Evolutionary conservation across 2,797 vertebrate species (phyloP).

Genomic region (Sebastes minor): DNA sequence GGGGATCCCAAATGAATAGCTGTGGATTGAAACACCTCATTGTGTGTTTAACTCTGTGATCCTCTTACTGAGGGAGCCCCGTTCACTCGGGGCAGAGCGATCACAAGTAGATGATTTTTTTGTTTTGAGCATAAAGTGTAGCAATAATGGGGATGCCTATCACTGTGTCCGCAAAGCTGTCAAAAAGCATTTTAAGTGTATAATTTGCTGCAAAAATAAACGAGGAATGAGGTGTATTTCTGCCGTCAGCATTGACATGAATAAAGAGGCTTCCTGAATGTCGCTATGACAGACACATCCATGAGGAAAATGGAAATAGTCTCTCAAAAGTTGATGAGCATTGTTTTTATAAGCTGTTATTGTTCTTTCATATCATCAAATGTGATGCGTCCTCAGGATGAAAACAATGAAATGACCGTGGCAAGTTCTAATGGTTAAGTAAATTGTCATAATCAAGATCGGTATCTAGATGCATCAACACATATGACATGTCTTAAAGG

Average conservation of each 20-base stretch:
- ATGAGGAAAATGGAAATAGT: background rate
- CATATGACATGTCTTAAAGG: background rate
- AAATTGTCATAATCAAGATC: background rate
- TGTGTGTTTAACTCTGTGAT: constrained; percentile 78
- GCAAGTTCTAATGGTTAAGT: background rate
- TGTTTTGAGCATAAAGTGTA: background rate
- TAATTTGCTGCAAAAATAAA: constrained; percentile 9
- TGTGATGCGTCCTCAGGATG: background rate
- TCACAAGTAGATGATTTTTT: constrained; percentile 19
- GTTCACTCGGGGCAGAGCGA: constrained; percentile 32
- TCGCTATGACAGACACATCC: background rate
- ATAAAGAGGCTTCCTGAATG: background rate
- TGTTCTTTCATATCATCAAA: constrained; percentile 1
- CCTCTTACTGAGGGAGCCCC: constrained; percentile 53
- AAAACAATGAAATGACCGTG: background rate
- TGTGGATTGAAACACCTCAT: constrained; percentile 64
- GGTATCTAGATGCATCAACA: background rate
- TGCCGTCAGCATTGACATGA: background rate
- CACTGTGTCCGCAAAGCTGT: background rate
- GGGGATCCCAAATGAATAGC: constrained; percentile 70
- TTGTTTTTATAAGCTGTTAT: background rate
- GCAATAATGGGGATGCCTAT: background rate
- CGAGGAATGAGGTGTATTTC: constrained; percentile 1
- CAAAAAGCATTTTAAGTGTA: constrained; percentile 12
- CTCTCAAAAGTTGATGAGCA: background rate